Base-by-base conservation (phyloP, 2,797 vertebrate species). In the Mormyrus hasselquistii region DNA sequence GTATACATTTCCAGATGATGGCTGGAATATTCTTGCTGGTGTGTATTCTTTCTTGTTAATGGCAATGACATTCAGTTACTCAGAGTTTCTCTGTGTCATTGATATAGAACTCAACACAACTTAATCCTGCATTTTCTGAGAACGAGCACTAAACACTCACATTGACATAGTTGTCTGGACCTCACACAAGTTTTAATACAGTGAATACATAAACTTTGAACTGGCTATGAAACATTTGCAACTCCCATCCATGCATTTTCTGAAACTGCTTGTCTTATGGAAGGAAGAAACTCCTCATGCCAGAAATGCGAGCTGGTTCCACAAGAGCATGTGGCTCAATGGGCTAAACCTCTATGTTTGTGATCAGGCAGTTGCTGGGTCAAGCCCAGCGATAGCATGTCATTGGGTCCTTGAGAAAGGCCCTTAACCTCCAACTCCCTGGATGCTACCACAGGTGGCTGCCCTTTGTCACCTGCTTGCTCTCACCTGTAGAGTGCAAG, bases 101-200 rank as follows among this genome's bases (percentile, higher is more conserved):
- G 88, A 90, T 57, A 89, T 53, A 90, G 82, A 73, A 5, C 14
- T 19, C 88, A 76, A 5, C 22, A 87, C 57, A 89, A 90, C 88
- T 47, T 22, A 22, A 44, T 44, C 16, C 76, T 82, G 76, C 76
- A 82, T 82, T 82, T 82, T 82, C 76, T 82, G 76, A 47, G 76
- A 82, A 82, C 41, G 22, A 47, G 16, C 19, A 82, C 76, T 41
- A 82, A 82, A 44, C 16, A 79, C 16, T n/a, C 6, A 79, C 29
- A 41, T 38, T 82, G 16, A 47, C 16, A 82, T 9, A 16, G 76
- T 8, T 47, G 76, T 47, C 44, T n/a, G 3, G 76, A 82, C 19
- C 41, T 82, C 47, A 47, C 19, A n/a, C 7, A 82, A n/a, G 41
- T 47, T 79, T 19, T 44, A 79, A n/a, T 82, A 34, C 29, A 34